These are phyloP conservation scores for Diorhabda sublineata DNA, from an alignment of 1,140 invertebrate species.

Conservation along the genomic window DNA sequence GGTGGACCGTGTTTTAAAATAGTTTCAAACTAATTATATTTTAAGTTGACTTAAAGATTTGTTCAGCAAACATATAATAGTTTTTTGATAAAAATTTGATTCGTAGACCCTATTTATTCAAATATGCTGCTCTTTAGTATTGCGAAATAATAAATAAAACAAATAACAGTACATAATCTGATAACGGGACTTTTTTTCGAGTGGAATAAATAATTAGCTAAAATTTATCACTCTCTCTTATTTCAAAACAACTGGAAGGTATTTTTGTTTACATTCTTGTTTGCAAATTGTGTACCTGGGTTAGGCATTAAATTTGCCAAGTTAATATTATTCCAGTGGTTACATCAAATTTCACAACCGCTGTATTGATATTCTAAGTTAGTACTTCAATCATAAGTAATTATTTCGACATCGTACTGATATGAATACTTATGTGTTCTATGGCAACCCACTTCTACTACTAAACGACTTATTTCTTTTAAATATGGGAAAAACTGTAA, in stretches of 20 bases:
- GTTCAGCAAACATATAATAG: too few relatives aligned
- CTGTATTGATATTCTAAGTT: not conserved
- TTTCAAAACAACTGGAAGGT: not conserved
- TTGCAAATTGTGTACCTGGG: not conserved
- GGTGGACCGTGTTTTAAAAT: too few relatives aligned
- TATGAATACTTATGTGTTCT: not conserved
- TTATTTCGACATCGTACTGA: not conserved
- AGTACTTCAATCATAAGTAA: not conserved
- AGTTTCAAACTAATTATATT: too few relatives aligned
- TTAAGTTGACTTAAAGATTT: too few relatives aligned
- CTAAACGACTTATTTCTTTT: not conserved
- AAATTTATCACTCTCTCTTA: not conserved
- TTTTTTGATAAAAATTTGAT: too few relatives aligned
- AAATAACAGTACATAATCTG: too few relatives aligned
- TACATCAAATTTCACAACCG: conserved; percentile 1
- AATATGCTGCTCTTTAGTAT: too few relatives aligned
- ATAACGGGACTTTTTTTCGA: too few relatives aligned
- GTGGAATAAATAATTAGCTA: not conserved
- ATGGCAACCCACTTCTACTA: not conserved
- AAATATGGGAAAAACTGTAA: not conserved
- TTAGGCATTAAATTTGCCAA: not conserved
- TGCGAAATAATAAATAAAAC: too few relatives aligned
- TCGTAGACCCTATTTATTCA: too few relatives aligned
- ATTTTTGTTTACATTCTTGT: conserved; percentile 1
- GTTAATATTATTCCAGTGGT: not conserved